Base-by-base conservation (phyloP, 2,888 invertebrate genomes). In the Melanotus villosus region DNA sequence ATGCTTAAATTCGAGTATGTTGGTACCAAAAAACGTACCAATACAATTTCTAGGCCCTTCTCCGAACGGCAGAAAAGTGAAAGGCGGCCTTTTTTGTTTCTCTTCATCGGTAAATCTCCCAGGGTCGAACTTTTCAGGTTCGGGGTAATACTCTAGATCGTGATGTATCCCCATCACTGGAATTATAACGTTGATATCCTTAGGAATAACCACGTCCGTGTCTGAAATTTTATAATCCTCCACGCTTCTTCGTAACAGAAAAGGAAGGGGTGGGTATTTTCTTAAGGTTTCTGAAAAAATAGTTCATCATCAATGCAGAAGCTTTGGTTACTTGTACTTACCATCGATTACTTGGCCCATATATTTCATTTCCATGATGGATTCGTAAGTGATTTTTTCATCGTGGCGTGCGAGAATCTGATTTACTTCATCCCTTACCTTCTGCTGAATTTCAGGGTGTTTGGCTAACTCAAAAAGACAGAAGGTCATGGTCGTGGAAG, bases 401-500 rank as follows among this genome's bases (percentile, higher is more conserved):
- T 81, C 83, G 70, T 87, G 78, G 62, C 84, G 85, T 0, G 80
- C 80, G 5, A 88, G 73, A 0, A 86, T 84, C 4, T 79, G 76
- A 5, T 79, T 75, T 3, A 90, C 83, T 78, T 90, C 89, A 9
- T 85, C 79, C 67, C 86, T 80, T 1, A 87, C 84, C 72, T 80
- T 85, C 5, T 81, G 79, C 75, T 90, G 90, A 12, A 88, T 81
- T 0, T 84, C 80, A 26, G 85, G 87, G 76, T 89, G 86, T 5
- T 85, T 72, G 0, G 89, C 88, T 45, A 90, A 76, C 71, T 87
- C 86, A 74, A 88, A 89, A 0, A 88, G 84, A 0, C 86, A 83
- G 68, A 89, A 90, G 68, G 88, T 86, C 1, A 91, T 86, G 0
- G 89, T 87, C 0, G 90, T 87, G 0, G 91, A 90, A 0, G 89